Conservation (phyloP, 2,797 vertebrate genomes). For the Chiloscyllium punctatum region DNA sequence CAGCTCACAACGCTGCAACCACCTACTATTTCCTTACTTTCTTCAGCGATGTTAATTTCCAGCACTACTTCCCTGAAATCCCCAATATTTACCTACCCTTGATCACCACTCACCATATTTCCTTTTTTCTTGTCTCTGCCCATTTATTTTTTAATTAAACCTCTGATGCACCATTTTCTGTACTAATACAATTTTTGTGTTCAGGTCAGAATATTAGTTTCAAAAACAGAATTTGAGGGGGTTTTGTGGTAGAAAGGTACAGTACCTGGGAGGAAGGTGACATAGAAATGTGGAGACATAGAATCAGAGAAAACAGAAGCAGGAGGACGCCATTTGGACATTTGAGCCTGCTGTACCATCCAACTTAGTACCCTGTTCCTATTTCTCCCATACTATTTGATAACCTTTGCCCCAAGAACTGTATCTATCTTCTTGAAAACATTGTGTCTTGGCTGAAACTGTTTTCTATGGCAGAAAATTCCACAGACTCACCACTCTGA, state of each 20-base stretch:
- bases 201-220: not conserved
- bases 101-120: not conserved
- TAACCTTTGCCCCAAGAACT: too few relatives aligned
- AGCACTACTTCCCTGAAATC: not conserved
- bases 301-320: too few relatives aligned
- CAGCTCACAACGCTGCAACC: not conserved
- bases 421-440: too few relatives aligned
- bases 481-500: too few relatives aligned
- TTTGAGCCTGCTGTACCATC: too few relatives aligned
- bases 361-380: too few relatives aligned
- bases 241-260: not conserved
- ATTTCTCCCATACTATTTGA: too few relatives aligned
- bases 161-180: not conserved
- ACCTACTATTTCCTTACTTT: not conserved
- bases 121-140: not conserved
- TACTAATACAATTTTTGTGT: not conserved
- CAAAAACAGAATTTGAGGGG: not conserved
- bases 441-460: too few relatives aligned
- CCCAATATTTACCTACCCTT: not conserved
- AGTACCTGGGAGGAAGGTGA: not conserved
- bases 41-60: not conserved
- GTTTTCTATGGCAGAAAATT: too few relatives aligned
- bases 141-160: not conserved
- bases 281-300: not conserved
- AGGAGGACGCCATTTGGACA: too few relatives aligned